These are phyloP conservation scores for Nesoenas mayeri DNA, from an alignment of 2,113 vertebrate species.

Conservation along the genomic window DNA sequence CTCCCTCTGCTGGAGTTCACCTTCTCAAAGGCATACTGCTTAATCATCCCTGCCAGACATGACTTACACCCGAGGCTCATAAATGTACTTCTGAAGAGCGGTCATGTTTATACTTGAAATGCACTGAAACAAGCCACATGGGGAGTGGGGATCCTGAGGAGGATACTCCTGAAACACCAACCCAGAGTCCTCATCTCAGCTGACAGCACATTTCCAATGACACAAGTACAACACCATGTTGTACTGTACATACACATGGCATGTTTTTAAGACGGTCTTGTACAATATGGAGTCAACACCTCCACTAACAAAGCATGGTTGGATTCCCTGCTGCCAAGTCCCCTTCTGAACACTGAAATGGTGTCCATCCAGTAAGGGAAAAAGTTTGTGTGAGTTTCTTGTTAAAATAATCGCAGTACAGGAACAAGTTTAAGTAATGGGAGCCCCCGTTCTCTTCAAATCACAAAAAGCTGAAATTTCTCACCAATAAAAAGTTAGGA, in stretches of 20 bases:
- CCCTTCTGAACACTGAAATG: background rate
- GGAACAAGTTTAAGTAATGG: background rate
- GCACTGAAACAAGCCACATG: background rate
- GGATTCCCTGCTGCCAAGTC: background rate
- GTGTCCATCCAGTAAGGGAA: background rate
- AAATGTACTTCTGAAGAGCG: constrained; percentile 26
- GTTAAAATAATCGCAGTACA: background rate
- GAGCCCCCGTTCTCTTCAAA: background rate
- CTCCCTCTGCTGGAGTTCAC: background rate
- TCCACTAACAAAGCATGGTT: background rate
- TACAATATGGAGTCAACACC: background rate
- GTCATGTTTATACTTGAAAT: background rate
- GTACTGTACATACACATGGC: background rate
- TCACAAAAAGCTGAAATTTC: background rate
- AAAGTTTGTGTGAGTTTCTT: background rate
- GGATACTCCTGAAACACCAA: background rate
- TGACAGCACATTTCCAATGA: background rate
- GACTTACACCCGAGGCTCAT: constrained; percentile 50
- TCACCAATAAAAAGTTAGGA: background rate
- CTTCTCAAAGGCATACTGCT: constrained; percentile 17
- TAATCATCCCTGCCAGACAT: constrained; percentile 41
- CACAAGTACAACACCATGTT: background rate
- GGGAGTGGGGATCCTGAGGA: background rate
- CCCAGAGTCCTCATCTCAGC: background rate
- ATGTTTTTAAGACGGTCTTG: background rate